Evolutionary conservation across 37 sponge, comb jelly and placozoan species (phyloP), one percentile per base, ranked within the genome.

Genomic region (Bolinopsis microptera): DNA sequence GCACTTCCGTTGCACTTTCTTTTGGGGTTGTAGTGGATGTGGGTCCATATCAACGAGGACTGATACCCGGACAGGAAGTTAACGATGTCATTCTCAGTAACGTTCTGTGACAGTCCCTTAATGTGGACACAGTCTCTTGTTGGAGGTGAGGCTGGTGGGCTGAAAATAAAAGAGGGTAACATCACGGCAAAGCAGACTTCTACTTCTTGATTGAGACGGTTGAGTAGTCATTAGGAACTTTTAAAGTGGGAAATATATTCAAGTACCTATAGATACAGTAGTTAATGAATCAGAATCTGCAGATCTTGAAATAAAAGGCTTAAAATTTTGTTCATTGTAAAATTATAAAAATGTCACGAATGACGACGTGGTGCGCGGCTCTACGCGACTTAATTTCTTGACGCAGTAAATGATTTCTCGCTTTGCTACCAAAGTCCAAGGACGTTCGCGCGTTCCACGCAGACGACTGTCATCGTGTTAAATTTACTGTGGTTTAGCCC

Each of bases 21-120:
- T 18, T 77, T 77, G 35, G 80, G 80, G 80, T 32, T 77, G 80
- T 77, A 77, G 36, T 77, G 80, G 80, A 77, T 77, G 80, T 77
- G 80, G 3, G 80, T 77, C 80, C 80, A 77, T 28, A 77, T 77
- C 80, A 77, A 36, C 8, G 80, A 77, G 33, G 80, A 77, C 36
- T 77, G 80, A 36, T 77, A 77, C 35, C 37, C 32, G 3, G 80
- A 77, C 36, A 77, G 36, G 80, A 77, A 77, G 80, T 77, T 77
- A 9, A 77, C 80, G 37, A 77, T 77, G 35, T 77, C 80, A 18
- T 77, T 77, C 37, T 77, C 80, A 77, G 36, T 77, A 32, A 77
- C 80, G 80, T 32, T 77, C 80, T 77, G 80, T 5, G 80, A 77
- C 36, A 77, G 37, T 28, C 80, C 80, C 80, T 77, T 77, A 36